Evolutionary conservation across 2,797 vertebrate species (phyloP), one percentile per base, ranked within the genome.

Genomic region (Tachyglossus aculeatus): DNA sequence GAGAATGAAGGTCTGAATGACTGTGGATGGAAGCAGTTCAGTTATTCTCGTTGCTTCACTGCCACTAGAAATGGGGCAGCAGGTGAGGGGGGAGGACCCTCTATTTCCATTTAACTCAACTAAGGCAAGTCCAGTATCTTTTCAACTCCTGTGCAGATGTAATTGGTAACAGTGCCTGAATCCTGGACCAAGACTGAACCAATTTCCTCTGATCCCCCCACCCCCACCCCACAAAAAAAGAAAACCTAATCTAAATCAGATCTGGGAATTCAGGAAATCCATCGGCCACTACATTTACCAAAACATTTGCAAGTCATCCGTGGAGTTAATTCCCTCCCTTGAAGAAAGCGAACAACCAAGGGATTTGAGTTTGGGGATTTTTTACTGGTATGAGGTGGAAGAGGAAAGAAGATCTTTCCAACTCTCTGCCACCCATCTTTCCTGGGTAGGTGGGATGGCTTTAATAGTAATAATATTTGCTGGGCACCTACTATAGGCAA

Each of bases 241-340:
- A 84, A 43, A 24, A 38, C 57, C 29, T 84, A 84, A 84, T 78
- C 69, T 77, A 81, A 88, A 87, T 80, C 65, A 90, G 81, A 88
- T 71, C 77, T 85, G 73, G 67, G 79, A 86, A 87, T 37, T 75
- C 67, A 76, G 74, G 81, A 90, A 88, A 59, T 8, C 2, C 68
- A 71, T 67, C 50, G 60, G 47, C 63, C 64, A 45, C 67, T 77
- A 68, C 67, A 77, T 78, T 70, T 81, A 78, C 81, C 63, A 88
- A 86, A 83, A 78, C 55, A 79, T 65, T 78, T 86, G 72, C 54
- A 0, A 88, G 71, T 77, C 70, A 82, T 80, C 69, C 80, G 85
- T 57, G 71, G 67, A 82, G 34, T 85, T 67, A 62, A 81, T 88
- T 89, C 88, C 77, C 86, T 87, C 89, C 82, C 78, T 84, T 38